phyloP scores from a whole-genome alignment of 2,888 invertebrate genomes.

The Papilio gigon region DNA sequence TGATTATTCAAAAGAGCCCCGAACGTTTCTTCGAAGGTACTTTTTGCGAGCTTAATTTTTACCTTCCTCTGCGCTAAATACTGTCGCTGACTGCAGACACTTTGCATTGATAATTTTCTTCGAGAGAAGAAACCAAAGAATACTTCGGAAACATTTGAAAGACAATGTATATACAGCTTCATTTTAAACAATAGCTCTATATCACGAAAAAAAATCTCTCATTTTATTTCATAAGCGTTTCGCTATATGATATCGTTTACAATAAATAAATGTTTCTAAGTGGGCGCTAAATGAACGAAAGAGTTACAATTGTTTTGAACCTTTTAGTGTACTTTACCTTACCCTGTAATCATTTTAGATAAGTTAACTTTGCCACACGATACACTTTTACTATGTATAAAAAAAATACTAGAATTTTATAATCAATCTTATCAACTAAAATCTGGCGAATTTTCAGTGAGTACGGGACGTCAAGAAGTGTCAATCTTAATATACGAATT shows the following conservation, averaged over 20 bases:
- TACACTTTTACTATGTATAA: too few relatives aligned
- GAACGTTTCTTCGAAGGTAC: conserved; percentile 47
- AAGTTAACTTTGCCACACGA: too few relatives aligned
- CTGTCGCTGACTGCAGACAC: conserved; percentile 37
- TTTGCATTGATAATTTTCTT: conserved; percentile 42
- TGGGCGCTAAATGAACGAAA: not conserved
- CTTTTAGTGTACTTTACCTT: too few relatives aligned
- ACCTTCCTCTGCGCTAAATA: conserved; percentile 32
- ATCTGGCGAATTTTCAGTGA: not conserved
- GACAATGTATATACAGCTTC: not conserved
- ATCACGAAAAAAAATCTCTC: not conserved
- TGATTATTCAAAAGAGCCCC: conserved; percentile 56
- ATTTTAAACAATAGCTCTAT: not conserved
- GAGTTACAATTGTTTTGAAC: not conserved
- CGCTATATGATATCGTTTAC: not conserved
- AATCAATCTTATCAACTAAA: not conserved
- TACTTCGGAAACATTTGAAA: conserved; percentile 14
- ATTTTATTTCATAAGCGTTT: not conserved
- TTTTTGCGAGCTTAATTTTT: conserved; percentile 46
- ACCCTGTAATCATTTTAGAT: too few relatives aligned
- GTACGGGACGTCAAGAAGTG: conserved; percentile 5
- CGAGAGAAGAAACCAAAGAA: conserved; percentile 10
- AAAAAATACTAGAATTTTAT: not conserved
- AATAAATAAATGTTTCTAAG: not conserved
- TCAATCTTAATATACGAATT: conserved; percentile 39